Percentiles rank a stretch among this genome's conserved stretches.
Conservation (phyloP, 2,888 invertebrate genomes). For the Drosophila anomalata region DNA sequence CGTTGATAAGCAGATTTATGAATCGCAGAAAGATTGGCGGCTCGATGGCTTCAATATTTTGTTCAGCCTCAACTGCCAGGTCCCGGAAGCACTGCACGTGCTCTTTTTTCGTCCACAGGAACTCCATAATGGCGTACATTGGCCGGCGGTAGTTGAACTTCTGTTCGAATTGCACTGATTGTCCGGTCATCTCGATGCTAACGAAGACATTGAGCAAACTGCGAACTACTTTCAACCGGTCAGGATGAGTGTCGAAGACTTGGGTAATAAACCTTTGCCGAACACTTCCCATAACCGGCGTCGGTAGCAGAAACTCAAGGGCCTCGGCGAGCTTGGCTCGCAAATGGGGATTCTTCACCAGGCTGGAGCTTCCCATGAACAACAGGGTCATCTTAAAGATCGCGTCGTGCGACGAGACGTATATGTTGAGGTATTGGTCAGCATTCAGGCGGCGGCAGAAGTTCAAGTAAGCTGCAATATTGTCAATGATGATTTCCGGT, state of each 20-base stretch:
- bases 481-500: slow-evolving; percentile 96
- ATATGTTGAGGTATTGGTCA: slow-evolving; percentile 88
- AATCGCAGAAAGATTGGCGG: slow-evolving; percentile 97
- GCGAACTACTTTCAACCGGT: slow-evolving; percentile 89
- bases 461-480: slow-evolving; percentile 91
- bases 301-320: slow-evolving; percentile 93
- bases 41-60: slow-evolving; percentile 94
- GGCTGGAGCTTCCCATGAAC: slow-evolving; percentile 93
- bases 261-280: slow-evolving; percentile 86
- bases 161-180: slow-evolving; percentile 97
- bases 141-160: slow-evolving; percentile 98
- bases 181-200: slow-evolving; percentile 98
- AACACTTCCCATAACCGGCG: slow-evolving; percentile 83
- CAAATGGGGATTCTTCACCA: slow-evolving; percentile 95
- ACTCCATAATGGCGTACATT: slow-evolving; percentile 97
- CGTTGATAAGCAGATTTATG: slow-evolving; percentile 98
- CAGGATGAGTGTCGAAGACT: slow-evolving; percentile 91
- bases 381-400: slow-evolving; percentile 91
- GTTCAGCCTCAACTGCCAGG: slow-evolving; percentile 91
- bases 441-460: slow-evolving; percentile 89
- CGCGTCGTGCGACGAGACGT: slow-evolving; percentile 85
- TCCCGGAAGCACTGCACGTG: slow-evolving; percentile 91
- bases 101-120: slow-evolving; percentile 92
- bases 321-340: slow-evolving; percentile 95
- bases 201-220: slow-evolving; percentile 96